phyloP scores from a whole-genome alignment of 2,113 vertebrate species.

The Cnemophilus loriae region DNA sequence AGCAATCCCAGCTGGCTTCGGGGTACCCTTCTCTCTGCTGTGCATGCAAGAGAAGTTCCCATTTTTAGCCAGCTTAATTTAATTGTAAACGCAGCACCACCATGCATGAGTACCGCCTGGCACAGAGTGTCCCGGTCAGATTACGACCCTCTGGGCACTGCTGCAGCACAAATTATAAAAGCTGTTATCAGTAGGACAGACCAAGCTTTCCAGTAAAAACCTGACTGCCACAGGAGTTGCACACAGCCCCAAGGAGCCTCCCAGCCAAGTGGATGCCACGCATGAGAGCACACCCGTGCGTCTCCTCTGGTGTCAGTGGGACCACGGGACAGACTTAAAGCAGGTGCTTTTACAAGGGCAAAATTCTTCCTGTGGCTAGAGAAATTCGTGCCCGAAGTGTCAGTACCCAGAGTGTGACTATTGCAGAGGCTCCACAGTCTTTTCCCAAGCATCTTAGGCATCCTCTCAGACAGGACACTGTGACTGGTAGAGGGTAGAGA shows the following conservation, averaged over 20 bases:
- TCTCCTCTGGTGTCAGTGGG: neutral
- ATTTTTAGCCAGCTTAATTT: neutral
- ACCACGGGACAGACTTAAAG: neutral
- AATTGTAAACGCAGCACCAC: neutral
- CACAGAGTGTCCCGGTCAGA: neutral
- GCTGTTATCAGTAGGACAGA: neutral
- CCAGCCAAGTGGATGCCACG: neutral
- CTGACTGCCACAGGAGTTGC: neutral
- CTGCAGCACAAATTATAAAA: neutral
- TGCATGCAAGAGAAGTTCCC: neutral
- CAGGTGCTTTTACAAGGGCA: accelerated
- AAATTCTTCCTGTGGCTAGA: neutral
- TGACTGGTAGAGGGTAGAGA: neutral
- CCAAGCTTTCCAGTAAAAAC: neutral
- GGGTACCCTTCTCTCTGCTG: neutral
- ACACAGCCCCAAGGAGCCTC: neutral
- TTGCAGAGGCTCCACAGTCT: neutral
- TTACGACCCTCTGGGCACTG: neutral
- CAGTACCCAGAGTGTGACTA: neutral
- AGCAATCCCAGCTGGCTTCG: neutral
- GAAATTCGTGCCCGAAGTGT: neutral
- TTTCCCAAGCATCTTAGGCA: neutral
- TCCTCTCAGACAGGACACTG: neutral
- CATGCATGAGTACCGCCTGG: neutral
- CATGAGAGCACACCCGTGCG: neutral